Conservation (phyloP, 2,113 vertebrate species). For the Laterallus jamaicensis region DNA sequence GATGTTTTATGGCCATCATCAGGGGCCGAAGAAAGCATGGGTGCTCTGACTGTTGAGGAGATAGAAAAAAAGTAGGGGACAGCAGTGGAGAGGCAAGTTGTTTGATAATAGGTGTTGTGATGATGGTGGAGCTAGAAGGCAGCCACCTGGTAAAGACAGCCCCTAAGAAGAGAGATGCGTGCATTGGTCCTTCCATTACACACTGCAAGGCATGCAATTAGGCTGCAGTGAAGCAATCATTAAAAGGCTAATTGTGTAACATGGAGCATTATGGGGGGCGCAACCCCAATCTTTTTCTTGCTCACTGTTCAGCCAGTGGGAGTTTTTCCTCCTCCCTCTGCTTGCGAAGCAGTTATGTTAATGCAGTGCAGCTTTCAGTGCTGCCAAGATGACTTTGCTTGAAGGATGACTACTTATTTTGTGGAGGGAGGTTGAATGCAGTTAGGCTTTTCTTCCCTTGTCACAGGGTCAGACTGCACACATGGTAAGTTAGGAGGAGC, state of each 20-base stretch:
- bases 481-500: neutral
- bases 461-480: neutral
- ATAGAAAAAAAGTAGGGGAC: neutral
- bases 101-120: neutral
- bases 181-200: neutral
- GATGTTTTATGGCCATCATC: neutral
- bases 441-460: neutral
- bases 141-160: neutral
- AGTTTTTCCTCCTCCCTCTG: neutral
- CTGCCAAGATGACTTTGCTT: neutral
- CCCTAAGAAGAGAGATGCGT: neutral
- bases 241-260: neutral
- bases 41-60: neutral
- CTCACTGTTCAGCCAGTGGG: neutral
- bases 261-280: neutral
- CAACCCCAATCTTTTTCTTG: neutral
- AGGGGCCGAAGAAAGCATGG: neutral
- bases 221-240: neutral
- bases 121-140: neutral
- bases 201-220: neutral
- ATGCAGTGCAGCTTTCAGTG: fast-evolving
- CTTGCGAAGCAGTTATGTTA: neutral
- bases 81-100: neutral
- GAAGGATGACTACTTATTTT: neutral
- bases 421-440: neutral